Evolutionary conservation across 1,140 invertebrate species (phyloP).

Genomic region (Planococcus citri): DNA sequence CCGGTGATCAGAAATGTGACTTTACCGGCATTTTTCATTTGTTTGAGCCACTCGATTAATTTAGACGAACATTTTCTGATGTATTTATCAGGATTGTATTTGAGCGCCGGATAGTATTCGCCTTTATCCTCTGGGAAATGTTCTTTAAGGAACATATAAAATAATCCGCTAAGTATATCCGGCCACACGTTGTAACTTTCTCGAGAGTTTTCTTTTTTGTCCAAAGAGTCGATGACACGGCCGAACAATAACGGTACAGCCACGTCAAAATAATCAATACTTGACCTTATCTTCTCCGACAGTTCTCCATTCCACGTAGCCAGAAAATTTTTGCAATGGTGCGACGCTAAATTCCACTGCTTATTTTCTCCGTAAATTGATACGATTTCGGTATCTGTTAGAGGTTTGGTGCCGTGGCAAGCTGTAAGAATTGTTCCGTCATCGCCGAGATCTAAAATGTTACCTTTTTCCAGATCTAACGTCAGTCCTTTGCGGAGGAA

Average conservation of each 20-base stretch:
- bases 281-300: slow-evolving; percentile 45
- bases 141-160: slow-evolving; percentile 47
- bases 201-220: slow-evolving; percentile 38
- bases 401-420: slow-evolving; percentile 51
- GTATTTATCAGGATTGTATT: slow-evolving; percentile 48
- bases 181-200: slow-evolving; percentile 48
- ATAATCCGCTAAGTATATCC: slow-evolving; percentile 48
- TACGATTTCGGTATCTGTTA: slow-evolving; percentile 45
- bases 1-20: slow-evolving; percentile 61
- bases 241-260: slow-evolving; percentile 53
- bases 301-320: slow-evolving; percentile 47
- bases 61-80: slow-evolving; percentile 44
- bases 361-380: slow-evolving; percentile 45
- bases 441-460: slow-evolving; percentile 49
- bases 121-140: slow-evolving; percentile 44
- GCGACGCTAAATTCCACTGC: slow-evolving; percentile 43
- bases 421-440: slow-evolving; percentile 50
- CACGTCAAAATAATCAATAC: slow-evolving; percentile 67
- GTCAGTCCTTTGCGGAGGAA: slow-evolving; percentile 63
- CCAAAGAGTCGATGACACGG: slow-evolving; percentile 53
- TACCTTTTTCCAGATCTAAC: slow-evolving; percentile 58
- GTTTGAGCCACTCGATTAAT: slow-evolving; percentile 49
- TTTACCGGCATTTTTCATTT: slow-evolving; percentile 40
- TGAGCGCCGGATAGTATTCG: slow-evolving; percentile 48
- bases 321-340: slow-evolving; percentile 43